Evolutionary conservation across 2,888 invertebrate genomes (phyloP).

Genomic region (Prosopocoilus inquinatus): DNA sequence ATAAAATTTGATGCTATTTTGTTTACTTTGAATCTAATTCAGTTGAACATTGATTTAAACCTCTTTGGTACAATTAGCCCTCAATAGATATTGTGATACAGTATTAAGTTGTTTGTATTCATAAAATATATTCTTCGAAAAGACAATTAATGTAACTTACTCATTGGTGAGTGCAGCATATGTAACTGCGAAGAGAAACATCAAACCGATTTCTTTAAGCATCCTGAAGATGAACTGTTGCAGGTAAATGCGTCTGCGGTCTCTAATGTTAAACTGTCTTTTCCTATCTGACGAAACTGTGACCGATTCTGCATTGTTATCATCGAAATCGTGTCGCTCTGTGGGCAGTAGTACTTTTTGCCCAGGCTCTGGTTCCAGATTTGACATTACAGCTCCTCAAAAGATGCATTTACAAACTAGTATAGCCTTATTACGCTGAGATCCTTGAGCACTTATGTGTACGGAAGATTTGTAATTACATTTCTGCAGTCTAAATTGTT

Average conservation of each 20-base stretch:
- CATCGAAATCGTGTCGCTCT: slow-evolving; percentile 12
- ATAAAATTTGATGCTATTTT: too few species aligned
- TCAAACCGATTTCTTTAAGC: slow-evolving; percentile 61
- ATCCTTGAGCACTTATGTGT: too few species aligned
- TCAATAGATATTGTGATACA: too few species aligned
- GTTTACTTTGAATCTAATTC: too few species aligned
- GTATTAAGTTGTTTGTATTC: background rate
- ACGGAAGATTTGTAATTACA: too few species aligned
- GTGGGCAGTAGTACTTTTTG: slow-evolving; percentile 12
- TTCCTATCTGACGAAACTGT: background rate
- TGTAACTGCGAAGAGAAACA: slow-evolving; percentile 63
- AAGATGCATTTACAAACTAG: slow-evolving; percentile 4
- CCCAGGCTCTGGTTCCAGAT: slow-evolving; percentile 10
- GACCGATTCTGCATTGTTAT: slow-evolving; percentile 11
- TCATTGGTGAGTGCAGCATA: slow-evolving; percentile 70
- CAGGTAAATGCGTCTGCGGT: slow-evolving; percentile 7
- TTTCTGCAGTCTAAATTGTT: too few species aligned
- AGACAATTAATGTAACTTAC: slow-evolving; percentile 54
- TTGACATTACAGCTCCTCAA: slow-evolving; percentile 16
- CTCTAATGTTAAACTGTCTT: background rate
- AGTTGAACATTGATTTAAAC: too few species aligned
- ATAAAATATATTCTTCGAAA: background rate
- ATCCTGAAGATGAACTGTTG: slow-evolving; percentile 4
- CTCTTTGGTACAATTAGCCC: too few species aligned
- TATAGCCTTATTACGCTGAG: background rate